Percentiles rank a stretch among this genome's conserved stretches.
phyloP scores from a whole-genome alignment of 2,888 invertebrate species.

The Gymnoscelis rufifasciata region DNA sequence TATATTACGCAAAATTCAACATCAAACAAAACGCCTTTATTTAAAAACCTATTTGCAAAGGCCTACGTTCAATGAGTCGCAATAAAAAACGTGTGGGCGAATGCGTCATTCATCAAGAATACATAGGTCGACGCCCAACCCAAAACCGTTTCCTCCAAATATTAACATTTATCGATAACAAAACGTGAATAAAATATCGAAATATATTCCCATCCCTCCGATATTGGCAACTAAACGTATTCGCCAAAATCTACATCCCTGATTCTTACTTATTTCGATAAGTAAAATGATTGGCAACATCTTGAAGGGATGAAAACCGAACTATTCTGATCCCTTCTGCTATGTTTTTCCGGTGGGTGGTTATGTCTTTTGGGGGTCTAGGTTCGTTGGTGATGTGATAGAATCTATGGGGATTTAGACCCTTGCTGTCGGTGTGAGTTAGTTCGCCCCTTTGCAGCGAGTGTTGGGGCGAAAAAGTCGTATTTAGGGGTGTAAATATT shows the following conservation, averaged over 20 bases:
- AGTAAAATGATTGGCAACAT: slow-evolving; percentile 48
- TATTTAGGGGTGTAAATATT: slow-evolving; percentile 30
- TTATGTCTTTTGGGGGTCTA: slow-evolving; percentile 23
- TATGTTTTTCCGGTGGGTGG: slow-evolving; percentile 8
- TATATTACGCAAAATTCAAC: too few relatives aligned
- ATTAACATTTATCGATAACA: slow-evolving; percentile 1
- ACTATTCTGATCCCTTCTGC: slow-evolving; percentile 20
- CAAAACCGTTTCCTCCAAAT: not conserved
- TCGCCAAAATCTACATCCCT: slow-evolving; percentile 43
- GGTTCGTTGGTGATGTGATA: slow-evolving; percentile 29
- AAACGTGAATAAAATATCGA: slow-evolving; percentile 13
- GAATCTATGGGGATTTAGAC: slow-evolving; percentile 41
- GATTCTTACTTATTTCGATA: slow-evolving; percentile 49
- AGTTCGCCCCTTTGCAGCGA: slow-evolving; percentile 37
- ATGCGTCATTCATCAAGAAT: too few relatives aligned
- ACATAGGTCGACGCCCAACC: too few relatives aligned
- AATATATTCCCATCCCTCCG: slow-evolving; percentile 22
- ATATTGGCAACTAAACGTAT: slow-evolving; percentile 43
- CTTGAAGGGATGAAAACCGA: slow-evolving; percentile 35
- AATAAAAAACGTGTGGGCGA: too few relatives aligned
- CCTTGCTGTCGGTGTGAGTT: slow-evolving; percentile 46
- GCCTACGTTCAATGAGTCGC: too few relatives aligned
- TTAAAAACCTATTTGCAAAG: too few relatives aligned
- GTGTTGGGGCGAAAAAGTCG: slow-evolving; percentile 38
- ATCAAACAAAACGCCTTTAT: too few relatives aligned